phyloP scores from a whole-genome alignment of 2,113 vertebrate genomes.

The Neopipo cinnamomea region DNA sequence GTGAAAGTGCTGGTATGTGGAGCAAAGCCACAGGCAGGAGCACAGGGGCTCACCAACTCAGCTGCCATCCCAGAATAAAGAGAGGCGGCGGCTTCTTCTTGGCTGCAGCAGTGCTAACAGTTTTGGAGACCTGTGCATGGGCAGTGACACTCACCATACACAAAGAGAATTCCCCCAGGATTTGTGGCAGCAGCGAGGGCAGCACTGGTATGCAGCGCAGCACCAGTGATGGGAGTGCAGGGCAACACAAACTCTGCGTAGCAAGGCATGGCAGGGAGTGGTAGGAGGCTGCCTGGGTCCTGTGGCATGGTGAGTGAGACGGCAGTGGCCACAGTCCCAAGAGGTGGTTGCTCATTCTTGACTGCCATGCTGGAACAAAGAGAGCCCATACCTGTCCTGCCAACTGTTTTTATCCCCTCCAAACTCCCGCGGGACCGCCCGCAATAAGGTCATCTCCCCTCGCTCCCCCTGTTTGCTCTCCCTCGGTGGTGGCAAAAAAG shows the following conservation, averaged over 20 bases:
- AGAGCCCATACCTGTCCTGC: not conserved
- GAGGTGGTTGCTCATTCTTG: not conserved
- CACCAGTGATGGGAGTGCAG: too few species aligned
- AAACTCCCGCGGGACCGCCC: not conserved
- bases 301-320: not conserved
- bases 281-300: too few species aligned
- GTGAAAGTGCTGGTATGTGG: too few species aligned
- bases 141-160: too few species aligned
- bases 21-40: too few species aligned
- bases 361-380: not conserved
- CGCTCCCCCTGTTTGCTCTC: not conserved
- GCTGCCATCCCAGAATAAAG: not conserved
- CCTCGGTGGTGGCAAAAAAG: not conserved
- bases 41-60: too few species aligned
- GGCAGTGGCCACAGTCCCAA: not conserved
- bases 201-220: too few species aligned
- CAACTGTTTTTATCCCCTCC: not conserved
- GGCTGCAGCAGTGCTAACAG: too few species aligned
- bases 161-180: too few species aligned
- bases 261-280: not conserved
- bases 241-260: not conserved
- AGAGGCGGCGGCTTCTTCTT: too few species aligned
- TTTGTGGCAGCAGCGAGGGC: too few species aligned
- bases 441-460: not conserved
- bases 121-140: too few species aligned